Percentiles rank a stretch among this genome's conserved stretches.
phyloP scores from a whole-genome alignment of 1,140 invertebrate species.

The Microvelia longipes region DNA sequence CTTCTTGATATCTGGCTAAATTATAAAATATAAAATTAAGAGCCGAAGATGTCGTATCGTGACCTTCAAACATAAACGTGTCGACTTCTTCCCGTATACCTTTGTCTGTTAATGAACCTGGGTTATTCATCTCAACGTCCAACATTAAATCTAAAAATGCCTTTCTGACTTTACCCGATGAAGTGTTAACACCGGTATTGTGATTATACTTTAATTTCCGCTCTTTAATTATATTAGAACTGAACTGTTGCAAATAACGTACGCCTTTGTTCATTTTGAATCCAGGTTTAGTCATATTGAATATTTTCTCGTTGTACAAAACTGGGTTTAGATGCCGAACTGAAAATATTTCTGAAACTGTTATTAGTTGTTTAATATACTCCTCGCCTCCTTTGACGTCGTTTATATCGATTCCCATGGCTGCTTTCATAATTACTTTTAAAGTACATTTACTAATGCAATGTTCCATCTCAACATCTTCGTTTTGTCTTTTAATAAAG shows the following conservation, averaged over 20 bases:
- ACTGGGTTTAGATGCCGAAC: background rate
- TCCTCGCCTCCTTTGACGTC: background rate
- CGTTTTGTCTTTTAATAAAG: conserved; percentile 26
- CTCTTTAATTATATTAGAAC: conserved; percentile 38
- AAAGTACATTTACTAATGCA: conserved; percentile 47
- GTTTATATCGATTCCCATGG: background rate
- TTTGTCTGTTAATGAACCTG: conserved; percentile 20
- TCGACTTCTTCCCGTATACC: conserved; percentile 44
- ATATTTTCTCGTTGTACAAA: conserved; percentile 35
- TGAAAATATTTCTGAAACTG: background rate
- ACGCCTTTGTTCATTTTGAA: conserved; percentile 42
- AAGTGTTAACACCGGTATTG: background rate
- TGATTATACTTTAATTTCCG: background rate
- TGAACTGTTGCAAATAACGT: conserved; percentile 52
- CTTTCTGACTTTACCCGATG: conserved; percentile 32
- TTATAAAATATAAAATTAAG: conserved; percentile 1
- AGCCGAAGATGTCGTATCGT: conserved; percentile 1
- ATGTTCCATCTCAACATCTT: conserved; percentile 42
- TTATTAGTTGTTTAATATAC: background rate
- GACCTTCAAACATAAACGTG: conserved; percentile 43
- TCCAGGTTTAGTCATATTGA: conserved; percentile 38
- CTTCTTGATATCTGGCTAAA: conserved; percentile 2
- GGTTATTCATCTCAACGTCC: conserved; percentile 29
- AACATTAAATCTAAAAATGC: conserved; percentile 38
- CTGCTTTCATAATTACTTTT: conserved; percentile 41